Percentiles rank a stretch among this genome's conserved stretches.
phyloP scores from a whole-genome alignment of 2,888 invertebrate genomes.

The Bombylius discolor region DNA sequence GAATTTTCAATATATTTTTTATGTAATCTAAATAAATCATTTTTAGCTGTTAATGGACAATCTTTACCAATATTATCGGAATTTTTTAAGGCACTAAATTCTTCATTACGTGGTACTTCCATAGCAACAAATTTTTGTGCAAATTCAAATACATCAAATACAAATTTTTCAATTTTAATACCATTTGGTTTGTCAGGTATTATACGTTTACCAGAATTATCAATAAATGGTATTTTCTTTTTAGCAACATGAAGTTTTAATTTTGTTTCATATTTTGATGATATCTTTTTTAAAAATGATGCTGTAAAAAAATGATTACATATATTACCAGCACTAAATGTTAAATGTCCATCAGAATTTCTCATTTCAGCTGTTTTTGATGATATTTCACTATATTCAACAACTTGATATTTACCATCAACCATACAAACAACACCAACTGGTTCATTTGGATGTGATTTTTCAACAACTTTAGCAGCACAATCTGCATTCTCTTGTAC shows the following conservation, averaged over 20 bases:
- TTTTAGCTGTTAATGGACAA: slow-evolving; percentile 75
- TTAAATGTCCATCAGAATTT: slow-evolving; percentile 63
- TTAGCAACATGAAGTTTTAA: slow-evolving; percentile 88
- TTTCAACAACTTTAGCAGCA: slow-evolving; percentile 93
- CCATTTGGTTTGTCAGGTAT: slow-evolving; percentile 81
- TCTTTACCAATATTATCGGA: slow-evolving; percentile 76
- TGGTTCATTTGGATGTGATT: slow-evolving; percentile 79
- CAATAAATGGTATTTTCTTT: slow-evolving; percentile 88
- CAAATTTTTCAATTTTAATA: slow-evolving; percentile 97
- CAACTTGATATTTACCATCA: slow-evolving; percentile 78
- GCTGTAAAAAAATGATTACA: slow-evolving; percentile 95
- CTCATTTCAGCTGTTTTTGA: slow-evolving; percentile 69
- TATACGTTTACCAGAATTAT: slow-evolving; percentile 52
- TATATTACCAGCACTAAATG: slow-evolving; percentile 92
- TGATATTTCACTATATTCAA: slow-evolving; percentile 95
- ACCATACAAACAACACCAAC: slow-evolving; percentile 94
- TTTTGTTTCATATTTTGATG: slow-evolving; percentile 54
- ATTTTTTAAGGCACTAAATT: slow-evolving; percentile 97
- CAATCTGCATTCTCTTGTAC: slow-evolving; percentile 80
- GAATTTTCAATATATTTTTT: slow-evolving; percentile 66
- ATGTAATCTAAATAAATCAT: slow-evolving; percentile 64
- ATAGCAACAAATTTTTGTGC: slow-evolving; percentile 83
- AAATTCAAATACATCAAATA: slow-evolving; percentile 96
- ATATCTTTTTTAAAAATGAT: slow-evolving; percentile 67
- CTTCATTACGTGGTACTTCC: slow-evolving; percentile 81